These are phyloP conservation scores for Malachius bipustulatus DNA, from an alignment of 2,888 invertebrate species.

Conservation along the genomic window DNA sequence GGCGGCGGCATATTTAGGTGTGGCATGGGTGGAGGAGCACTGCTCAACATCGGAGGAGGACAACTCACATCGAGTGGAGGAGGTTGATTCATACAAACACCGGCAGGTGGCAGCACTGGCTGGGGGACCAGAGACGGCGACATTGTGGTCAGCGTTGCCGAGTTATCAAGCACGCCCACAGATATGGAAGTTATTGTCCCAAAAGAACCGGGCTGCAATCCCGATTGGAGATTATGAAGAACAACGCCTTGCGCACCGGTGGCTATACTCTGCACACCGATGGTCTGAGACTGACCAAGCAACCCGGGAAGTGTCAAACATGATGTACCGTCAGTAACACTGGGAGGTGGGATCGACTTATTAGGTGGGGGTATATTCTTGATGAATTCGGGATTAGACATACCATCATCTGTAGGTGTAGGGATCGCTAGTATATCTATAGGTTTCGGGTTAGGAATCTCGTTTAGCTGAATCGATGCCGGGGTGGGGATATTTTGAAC, in stretches of 20 bases:
- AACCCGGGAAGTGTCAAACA: constrained; percentile 23
- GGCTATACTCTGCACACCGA: constrained; percentile 20
- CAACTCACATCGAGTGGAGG: constrained; percentile 27
- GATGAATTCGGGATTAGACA: constrained; percentile 33
- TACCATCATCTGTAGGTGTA: constrained; percentile 32
- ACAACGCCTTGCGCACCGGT: constrained; percentile 25
- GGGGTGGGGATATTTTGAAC: constrained; percentile 51
- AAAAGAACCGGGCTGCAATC: constrained; percentile 16
- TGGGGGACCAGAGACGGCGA: constrained; percentile 35
- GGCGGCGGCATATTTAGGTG: constrained; percentile 30
- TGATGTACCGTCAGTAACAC: constrained; percentile 25
- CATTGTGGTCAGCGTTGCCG: constrained; percentile 21
- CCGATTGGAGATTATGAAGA: constrained; percentile 20
- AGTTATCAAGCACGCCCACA: constrained; percentile 23
- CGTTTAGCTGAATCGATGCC: constrained; percentile 45
- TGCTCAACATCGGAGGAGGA: constrained; percentile 27
- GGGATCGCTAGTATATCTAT: constrained; percentile 47
- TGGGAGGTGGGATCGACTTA: constrained; percentile 36
- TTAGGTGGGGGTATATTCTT: constrained; percentile 38
- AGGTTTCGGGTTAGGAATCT: constrained; percentile 50
- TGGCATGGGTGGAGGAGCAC: too few relatives aligned
- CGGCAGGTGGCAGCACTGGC: constrained; percentile 34
- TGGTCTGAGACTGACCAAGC: constrained; percentile 11
- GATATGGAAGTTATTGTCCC: constrained; percentile 21
- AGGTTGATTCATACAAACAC: constrained; percentile 20